These are phyloP conservation scores for Hippoglossus stenolepis DNA, from an alignment of 2,113 vertebrate genomes.

Conservation along the genomic window DNA sequence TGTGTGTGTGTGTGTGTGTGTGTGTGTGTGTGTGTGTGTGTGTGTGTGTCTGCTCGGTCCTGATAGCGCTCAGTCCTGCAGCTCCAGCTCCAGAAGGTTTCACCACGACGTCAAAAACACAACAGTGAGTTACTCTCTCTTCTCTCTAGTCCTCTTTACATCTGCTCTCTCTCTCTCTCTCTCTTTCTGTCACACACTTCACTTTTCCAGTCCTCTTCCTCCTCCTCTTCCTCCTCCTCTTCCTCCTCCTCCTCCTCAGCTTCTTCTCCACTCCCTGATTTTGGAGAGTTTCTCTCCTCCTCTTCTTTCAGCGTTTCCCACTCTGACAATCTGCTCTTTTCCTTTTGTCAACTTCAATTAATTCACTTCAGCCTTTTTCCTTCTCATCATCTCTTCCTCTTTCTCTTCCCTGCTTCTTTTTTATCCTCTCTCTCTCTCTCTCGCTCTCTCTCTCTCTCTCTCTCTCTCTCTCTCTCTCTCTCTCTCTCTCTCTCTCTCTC, in stretches of 20 bases:
- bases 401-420: too few species aligned
- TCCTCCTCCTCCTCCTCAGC: conserved; percentile 18
- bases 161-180: not conserved
- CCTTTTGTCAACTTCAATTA: conserved; percentile 9
- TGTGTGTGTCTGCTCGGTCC: conserved; percentile 68
- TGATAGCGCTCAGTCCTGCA: conserved; percentile 69
- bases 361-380: not conserved
- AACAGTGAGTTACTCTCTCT: not conserved
- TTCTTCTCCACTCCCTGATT: conserved; percentile 42
- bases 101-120: not conserved
- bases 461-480: too few species aligned
- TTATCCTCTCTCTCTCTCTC: too few species aligned
- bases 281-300: conserved; percentile 39
- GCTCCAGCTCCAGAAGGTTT: not conserved
- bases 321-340: conserved; percentile 11
- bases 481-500: too few species aligned
- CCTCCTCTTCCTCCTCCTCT: not conserved
- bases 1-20: conserved; percentile 51
- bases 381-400: not conserved
- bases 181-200: not conserved
- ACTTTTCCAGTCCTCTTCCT: not conserved
- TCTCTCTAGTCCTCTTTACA: not conserved
- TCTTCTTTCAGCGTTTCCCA: conserved; percentile 43
- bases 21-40: conserved; percentile 39
- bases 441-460: too few species aligned